Evolutionary conservation across 2,113 vertebrate genomes (phyloP).

Genomic region (Garra rufa): DNA sequence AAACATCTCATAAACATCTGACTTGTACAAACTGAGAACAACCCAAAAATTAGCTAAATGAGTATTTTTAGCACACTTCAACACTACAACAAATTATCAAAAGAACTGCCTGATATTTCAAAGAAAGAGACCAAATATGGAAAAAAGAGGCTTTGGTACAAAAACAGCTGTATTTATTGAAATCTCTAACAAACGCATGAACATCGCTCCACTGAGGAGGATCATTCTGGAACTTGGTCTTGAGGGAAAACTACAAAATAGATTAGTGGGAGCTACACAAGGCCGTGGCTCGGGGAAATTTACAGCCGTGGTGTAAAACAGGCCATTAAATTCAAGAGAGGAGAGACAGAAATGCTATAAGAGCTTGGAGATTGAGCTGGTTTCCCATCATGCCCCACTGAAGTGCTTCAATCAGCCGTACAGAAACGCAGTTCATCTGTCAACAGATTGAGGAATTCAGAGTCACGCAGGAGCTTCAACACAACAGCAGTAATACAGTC

Average conservation of each 20-base stretch:
- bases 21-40: background rate
- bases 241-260: constrained; percentile 65
- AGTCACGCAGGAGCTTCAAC: background rate
- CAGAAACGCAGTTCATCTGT: constrained; percentile 54
- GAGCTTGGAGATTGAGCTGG: constrained; percentile 27
- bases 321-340: constrained; percentile 17
- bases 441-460: constrained; percentile 31
- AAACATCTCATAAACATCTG: background rate
- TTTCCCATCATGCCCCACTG: constrained; percentile 54
- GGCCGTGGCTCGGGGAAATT: background rate
- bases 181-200: constrained; percentile 67
- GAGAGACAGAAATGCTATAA: constrained; percentile 14
- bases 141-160: constrained; percentile 58
- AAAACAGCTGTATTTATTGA: constrained; percentile 77
- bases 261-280: constrained; percentile 49
- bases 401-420: constrained; percentile 50
- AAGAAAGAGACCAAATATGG: background rate
- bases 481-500: background rate
- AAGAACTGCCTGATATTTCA: background rate
- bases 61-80: background rate
- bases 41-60: background rate
- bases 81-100: background rate
- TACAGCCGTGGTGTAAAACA: background rate
- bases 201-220: constrained; percentile 34
- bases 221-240: constrained; percentile 50